A percentile compares a stretch with the other conserved stretches of the same genome.
These are phyloP conservation scores for Cephus nigrinus DNA, from an alignment of 2,888 invertebrate genomes.

Conservation along the genomic window DNA sequence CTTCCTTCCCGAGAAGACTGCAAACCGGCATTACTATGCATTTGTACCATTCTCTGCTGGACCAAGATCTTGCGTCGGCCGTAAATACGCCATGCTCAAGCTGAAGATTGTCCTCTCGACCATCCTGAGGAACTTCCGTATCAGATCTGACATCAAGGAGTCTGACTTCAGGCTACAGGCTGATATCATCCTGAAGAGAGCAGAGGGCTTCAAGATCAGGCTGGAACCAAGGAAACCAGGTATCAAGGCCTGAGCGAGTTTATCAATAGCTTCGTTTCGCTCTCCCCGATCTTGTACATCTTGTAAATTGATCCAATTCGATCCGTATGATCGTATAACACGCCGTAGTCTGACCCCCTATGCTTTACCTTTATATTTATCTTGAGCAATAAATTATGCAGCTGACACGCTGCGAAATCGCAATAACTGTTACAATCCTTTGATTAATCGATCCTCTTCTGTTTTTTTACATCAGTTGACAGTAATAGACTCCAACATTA, in stretches of 20 bases:
- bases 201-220: constrained; percentile 75
- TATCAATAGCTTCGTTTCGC: constrained; percentile 1
- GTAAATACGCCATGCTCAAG: constrained; percentile 84
- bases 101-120: constrained; percentile 80
- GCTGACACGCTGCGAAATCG: constrained; percentile 42
- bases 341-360: constrained; percentile 33
- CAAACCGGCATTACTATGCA: constrained; percentile 82
- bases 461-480: background rate
- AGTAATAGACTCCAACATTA: background rate
- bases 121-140: constrained; percentile 76
- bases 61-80: constrained; percentile 83
- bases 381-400: constrained; percentile 57
- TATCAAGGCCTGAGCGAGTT: constrained; percentile 35
- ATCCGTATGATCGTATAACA: constrained; percentile 28
- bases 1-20: constrained; percentile 80
- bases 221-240: constrained; percentile 53
- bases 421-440: background rate
- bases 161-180: constrained; percentile 76
- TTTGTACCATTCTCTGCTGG: constrained; percentile 86
- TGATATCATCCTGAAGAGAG: constrained; percentile 80
- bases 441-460: background rate
- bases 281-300: constrained; percentile 34
- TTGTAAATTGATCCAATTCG: constrained; percentile 41
- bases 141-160: constrained; percentile 74
- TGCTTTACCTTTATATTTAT: constrained; percentile 50